phyloP scores from a whole-genome alignment of 2,797 vertebrate genomes.

The Champsocephalus gunnari region DNA sequence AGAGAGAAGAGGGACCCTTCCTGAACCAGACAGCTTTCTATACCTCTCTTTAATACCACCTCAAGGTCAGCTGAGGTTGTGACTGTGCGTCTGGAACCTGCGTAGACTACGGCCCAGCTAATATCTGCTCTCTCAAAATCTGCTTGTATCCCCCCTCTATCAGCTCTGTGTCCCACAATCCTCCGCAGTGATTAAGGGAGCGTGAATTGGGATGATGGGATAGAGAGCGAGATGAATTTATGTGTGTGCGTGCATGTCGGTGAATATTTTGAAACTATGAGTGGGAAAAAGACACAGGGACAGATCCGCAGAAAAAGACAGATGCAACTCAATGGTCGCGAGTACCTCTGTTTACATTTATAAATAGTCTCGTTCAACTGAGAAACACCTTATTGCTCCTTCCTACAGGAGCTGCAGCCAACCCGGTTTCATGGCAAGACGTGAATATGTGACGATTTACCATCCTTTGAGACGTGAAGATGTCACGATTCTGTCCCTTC shows the following conservation, averaged over 20 bases:
- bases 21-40: conserved; percentile 34
- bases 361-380: conserved; percentile 53
- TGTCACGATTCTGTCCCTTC: too few relatives aligned
- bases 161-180: conserved; percentile 61
- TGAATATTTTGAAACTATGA: conserved; percentile 57
- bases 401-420: conserved; percentile 18
- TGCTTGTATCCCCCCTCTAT: conserved; percentile 21
- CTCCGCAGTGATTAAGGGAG: conserved; percentile 73
- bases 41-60: conserved; percentile 37
- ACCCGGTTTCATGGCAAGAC: too few relatives aligned
- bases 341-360: conserved; percentile 69
- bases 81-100: conserved; percentile 39
- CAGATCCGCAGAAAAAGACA: conserved; percentile 55
- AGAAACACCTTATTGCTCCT: conserved; percentile 56
- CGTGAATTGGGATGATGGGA: conserved; percentile 71
- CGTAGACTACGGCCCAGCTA: conserved; percentile 36
- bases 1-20: background rate
- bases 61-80: conserved; percentile 58
- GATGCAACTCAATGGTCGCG: conserved; percentile 49
- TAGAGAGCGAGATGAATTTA: conserved; percentile 59
- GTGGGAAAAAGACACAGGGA: conserved; percentile 31
- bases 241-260: conserved; percentile 49
- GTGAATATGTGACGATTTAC: too few relatives aligned
- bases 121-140: conserved; percentile 51
- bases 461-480: too few relatives aligned